Evolutionary conservation across 1,140 invertebrate species (phyloP).

Genomic region (Protaetia brevitarsis): DNA sequence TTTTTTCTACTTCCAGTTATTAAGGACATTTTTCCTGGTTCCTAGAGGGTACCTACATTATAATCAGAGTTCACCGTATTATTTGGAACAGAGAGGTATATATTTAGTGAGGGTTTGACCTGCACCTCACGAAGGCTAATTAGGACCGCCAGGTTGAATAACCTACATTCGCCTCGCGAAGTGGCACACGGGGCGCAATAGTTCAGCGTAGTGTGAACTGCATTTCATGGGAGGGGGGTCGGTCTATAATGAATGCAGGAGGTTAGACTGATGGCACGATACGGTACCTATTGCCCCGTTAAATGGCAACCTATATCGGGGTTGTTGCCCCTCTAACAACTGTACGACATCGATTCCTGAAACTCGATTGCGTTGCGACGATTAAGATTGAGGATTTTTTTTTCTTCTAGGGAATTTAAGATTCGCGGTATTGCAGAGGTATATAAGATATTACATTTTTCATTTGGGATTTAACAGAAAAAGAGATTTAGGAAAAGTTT

Average conservation of each 20-base stretch:
- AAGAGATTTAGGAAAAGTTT: no score
- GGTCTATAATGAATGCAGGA: slow-evolving; percentile 19
- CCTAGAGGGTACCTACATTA: no score
- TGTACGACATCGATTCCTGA: not conserved
- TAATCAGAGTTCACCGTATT: not conserved
- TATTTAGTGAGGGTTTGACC: not conserved
- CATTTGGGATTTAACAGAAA: no score
- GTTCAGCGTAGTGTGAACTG: slow-evolving; percentile 20
- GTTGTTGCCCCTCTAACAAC: slow-evolving; percentile 19
- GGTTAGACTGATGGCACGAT: slow-evolving; percentile 12
- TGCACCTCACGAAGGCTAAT: not conserved
- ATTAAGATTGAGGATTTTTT: no score
- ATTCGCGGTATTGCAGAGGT: no score
- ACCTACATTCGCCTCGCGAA: not conserved
- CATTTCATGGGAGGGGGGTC: slow-evolving; percentile 10
- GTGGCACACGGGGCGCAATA: not conserved
- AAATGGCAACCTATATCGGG: slow-evolving; percentile 22
- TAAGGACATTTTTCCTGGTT: no score
- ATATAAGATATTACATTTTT: no score
- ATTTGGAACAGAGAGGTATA: not conserved
- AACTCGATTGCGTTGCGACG: not conserved
- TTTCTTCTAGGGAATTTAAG: no score
- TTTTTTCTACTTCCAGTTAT: no score
- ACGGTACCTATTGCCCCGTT: slow-evolving; percentile 19
- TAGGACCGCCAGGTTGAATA: slow-evolving; percentile 6